phyloP scores from a whole-genome alignment of 2,888 invertebrate species.

The Apamea sordens region DNA sequence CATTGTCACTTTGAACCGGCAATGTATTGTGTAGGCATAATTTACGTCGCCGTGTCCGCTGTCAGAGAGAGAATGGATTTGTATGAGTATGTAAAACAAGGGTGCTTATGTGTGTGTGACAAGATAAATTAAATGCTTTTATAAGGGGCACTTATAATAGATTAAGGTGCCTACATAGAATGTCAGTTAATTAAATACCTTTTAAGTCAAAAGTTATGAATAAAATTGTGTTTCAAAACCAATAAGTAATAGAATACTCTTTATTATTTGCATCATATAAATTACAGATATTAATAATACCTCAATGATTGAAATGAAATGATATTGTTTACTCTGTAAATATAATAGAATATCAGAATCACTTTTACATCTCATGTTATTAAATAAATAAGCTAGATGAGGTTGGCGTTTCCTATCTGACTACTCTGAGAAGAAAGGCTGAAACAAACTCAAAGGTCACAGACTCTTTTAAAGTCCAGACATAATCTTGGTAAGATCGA shows the following conservation, averaged over 20 bases:
- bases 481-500: neutral
- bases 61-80: slow-evolving; percentile 40
- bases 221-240: neutral
- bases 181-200: too few relatives aligned
- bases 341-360: too few relatives aligned
- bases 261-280: neutral
- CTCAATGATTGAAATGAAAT: neutral
- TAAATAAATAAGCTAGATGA: too few relatives aligned
- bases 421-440: too few relatives aligned
- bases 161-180: neutral
- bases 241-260: neutral
- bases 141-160: neutral
- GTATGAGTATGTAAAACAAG: slow-evolving; percentile 18
- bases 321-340: too few relatives aligned
- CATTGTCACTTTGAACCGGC: slow-evolving; percentile 73
- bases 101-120: neutral
- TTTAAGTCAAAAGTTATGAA: neutral
- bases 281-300: neutral
- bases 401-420: too few relatives aligned
- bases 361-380: too few relatives aligned
- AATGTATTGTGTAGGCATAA: slow-evolving; percentile 74
- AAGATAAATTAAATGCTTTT: slow-evolving; percentile 1
- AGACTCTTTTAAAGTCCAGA: too few relatives aligned
- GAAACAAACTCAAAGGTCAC: too few relatives aligned
- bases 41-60: slow-evolving; percentile 63